Percentiles rank a stretch among this genome's conserved stretches.
Conservation (phyloP, 2,888 invertebrate species). For the Timema cristinae region DNA sequence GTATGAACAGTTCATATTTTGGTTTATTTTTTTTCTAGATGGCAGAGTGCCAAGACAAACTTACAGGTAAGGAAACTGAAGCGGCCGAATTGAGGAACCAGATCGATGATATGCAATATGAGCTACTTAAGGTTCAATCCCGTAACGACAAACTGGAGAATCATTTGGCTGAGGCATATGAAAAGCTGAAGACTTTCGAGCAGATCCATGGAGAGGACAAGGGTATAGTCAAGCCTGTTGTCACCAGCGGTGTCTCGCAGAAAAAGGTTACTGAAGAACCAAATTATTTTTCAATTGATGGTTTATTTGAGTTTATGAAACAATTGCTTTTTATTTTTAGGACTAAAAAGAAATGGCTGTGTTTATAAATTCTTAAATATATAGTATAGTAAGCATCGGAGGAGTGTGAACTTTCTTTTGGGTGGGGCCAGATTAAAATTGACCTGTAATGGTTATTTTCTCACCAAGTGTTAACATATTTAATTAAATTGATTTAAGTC, state of each 20-base stretch:
- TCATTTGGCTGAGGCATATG: constrained; percentile 87
- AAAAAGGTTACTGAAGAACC: constrained; percentile 43
- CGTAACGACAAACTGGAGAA: constrained; percentile 90
- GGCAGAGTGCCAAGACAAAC: constrained; percentile 80
- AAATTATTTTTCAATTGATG: background rate
- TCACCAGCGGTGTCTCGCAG: constrained; percentile 58
- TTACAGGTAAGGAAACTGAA: constrained; percentile 89
- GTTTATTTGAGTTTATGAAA: too few relatives aligned
- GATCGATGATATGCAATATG: constrained; percentile 93
- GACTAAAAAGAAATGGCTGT: too few relatives aligned
- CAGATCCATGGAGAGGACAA: constrained; percentile 70
- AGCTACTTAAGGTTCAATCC: constrained; percentile 78
- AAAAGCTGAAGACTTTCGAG: constrained; percentile 83
- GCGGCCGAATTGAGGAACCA: constrained; percentile 93
- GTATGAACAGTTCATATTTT: constrained; percentile 9
- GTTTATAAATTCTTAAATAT: too few relatives aligned
- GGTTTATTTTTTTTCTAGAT: constrained; percentile 47
- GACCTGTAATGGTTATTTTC: too few relatives aligned
- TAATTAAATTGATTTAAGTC: too few relatives aligned
- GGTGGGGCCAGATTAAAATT: too few relatives aligned
- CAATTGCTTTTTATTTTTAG: too few relatives aligned
- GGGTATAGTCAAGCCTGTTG: constrained; percentile 48
- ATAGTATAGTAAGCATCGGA: too few relatives aligned
- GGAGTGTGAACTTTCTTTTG: too few relatives aligned
- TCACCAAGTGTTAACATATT: too few relatives aligned